phyloP scores from a whole-genome alignment of 1,140 invertebrate genomes.

The Luehdorfia chinensis region DNA sequence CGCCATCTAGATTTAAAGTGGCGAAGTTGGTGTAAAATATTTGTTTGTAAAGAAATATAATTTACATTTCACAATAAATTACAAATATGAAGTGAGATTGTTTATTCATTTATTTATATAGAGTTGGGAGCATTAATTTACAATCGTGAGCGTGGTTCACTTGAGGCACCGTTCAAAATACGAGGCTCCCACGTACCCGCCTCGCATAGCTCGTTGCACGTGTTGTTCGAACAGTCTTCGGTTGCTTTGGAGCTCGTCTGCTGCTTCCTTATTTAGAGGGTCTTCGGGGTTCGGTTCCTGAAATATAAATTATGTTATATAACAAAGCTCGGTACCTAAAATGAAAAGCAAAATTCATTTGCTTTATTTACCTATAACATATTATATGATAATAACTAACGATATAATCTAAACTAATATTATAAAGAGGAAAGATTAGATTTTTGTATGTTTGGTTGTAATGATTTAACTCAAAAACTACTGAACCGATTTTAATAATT shows the following conservation, averaged over 20 bases:
- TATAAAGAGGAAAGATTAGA: no score
- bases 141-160: conserved; percentile 80
- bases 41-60: conserved; percentile 23
- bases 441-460: no score
- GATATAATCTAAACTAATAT: no score
- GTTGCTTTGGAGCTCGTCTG: conserved; percentile 97
- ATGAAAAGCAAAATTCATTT: no score
- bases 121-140: conserved; percentile 57
- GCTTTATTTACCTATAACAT: no score
- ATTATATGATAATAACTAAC: no score
- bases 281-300: conserved; percentile 99
- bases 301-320: conserved; percentile 23
- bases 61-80: conserved; percentile 31
- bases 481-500: no score
- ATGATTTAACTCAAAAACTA: no score
- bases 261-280: conserved; percentile 99
- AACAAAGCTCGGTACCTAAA: no score
- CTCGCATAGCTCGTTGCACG: conserved; percentile 96
- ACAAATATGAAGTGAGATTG: conserved; percentile 57
- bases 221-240: conserved; percentile 96
- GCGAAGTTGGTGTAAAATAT: conserved; percentile 10
- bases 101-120: conserved; percentile 71
- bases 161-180: conserved; percentile 98
- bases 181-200: conserved; percentile 93
- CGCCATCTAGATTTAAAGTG: conserved; percentile 6